phyloP scores from a whole-genome alignment of 2,113 vertebrate species.

The Chaetorhynchus papuensis region DNA sequence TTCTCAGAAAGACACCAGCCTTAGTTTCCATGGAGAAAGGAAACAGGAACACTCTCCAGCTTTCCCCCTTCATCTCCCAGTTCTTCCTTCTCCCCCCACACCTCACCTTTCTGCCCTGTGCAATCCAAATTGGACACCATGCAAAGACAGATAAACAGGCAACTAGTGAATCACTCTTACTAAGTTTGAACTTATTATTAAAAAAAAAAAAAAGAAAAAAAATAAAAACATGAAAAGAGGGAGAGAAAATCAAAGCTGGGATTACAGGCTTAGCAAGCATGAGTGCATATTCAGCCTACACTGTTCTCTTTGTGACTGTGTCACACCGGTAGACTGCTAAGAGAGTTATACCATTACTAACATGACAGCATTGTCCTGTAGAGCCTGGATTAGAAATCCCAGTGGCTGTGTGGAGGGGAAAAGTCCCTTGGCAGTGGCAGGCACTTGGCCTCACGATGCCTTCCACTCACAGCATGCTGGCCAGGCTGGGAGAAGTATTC shows the following conservation, averaged over 20 bases:
- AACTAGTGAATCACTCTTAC: slow-evolving; percentile 35
- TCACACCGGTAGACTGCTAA: slow-evolving; percentile 53
- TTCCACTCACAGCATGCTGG: background rate
- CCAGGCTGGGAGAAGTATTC: slow-evolving; percentile 13
- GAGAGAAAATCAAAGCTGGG: slow-evolving; percentile 52
- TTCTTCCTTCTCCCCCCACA: background rate
- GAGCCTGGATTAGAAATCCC: slow-evolving; percentile 53
- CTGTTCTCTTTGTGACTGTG: slow-evolving; percentile 56
- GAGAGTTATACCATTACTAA: slow-evolving; percentile 59
- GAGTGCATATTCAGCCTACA: slow-evolving; percentile 59
- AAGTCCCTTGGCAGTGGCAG: slow-evolving; percentile 38
- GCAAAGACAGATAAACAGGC: background rate
- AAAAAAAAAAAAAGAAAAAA: background rate
- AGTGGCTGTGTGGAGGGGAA: background rate
- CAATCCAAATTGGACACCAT: background rate
- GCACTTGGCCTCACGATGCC: slow-evolving; percentile 2
- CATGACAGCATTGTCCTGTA: slow-evolving; percentile 59
- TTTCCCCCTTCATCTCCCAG: background rate
- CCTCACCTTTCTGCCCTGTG: background rate
- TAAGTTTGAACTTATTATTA: slow-evolving; percentile 30
- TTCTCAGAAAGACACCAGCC: background rate
- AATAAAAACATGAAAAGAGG: background rate
- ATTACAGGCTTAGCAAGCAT: slow-evolving; percentile 60
- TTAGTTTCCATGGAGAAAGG: background rate
- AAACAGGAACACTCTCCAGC: background rate